phyloP scores from a whole-genome alignment of 2,797 vertebrate genomes.

The Sebastes steindachneri region DNA sequence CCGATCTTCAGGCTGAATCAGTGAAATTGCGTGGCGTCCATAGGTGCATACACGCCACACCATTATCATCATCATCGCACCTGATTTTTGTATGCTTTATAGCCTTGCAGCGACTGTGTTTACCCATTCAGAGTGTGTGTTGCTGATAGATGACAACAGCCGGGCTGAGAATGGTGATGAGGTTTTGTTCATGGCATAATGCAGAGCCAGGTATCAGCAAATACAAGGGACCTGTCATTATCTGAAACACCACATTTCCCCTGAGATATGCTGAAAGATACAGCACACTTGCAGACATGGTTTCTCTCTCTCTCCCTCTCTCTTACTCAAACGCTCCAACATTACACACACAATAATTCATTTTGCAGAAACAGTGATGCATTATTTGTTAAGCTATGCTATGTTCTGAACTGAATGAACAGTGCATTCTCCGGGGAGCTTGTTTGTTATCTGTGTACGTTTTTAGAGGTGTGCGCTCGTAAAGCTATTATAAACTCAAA shows the following conservation, averaged over 20 bases:
- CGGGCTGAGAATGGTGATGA: slow-evolving; percentile 66
- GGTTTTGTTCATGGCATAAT: slow-evolving; percentile 69
- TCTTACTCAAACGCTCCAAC: slow-evolving; percentile 14
- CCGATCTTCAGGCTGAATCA: slow-evolving; percentile 31
- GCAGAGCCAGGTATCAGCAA: slow-evolving; percentile 71
- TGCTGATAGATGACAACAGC: slow-evolving; percentile 68
- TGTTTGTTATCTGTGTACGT: slow-evolving; percentile 58
- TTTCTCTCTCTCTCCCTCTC: not conserved
- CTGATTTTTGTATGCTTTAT: slow-evolving; percentile 56
- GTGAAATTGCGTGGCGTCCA: slow-evolving; percentile 35
- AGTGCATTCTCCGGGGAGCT: slow-evolving; percentile 58
- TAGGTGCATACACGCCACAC: not conserved
- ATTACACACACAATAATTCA: slow-evolving; percentile 65
- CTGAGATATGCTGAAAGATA: slow-evolving; percentile 68
- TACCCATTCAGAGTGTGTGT: slow-evolving; percentile 59
- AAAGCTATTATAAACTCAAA: slow-evolving; percentile 56
- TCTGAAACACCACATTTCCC: slow-evolving; percentile 78
- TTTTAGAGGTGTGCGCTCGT: slow-evolving; percentile 39
- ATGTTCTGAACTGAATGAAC: slow-evolving; percentile 61
- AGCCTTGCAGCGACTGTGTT: slow-evolving; percentile 48
- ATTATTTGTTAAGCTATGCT: slow-evolving; percentile 68
- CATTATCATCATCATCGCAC: slow-evolving; percentile 56
- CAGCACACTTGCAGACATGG: slow-evolving; percentile 56
- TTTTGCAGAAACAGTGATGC: slow-evolving; percentile 64
- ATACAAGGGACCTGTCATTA: slow-evolving; percentile 74